Evolutionary conservation across 1,140 invertebrate species (phyloP), one percentile per base, ranked within the genome.

Genomic region (Lucilia cuprina): DNA sequence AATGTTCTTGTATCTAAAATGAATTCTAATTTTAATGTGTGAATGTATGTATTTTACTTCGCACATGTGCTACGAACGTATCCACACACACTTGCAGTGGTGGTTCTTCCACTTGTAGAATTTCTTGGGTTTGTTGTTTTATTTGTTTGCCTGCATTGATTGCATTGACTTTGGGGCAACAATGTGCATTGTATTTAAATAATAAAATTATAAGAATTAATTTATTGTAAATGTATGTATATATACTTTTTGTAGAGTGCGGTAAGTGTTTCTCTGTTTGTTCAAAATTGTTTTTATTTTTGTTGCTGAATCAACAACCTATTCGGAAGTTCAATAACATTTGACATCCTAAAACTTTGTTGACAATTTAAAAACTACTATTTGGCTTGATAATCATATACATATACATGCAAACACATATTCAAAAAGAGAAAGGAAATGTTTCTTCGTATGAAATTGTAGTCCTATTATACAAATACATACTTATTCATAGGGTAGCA

Each of bases 311-410:
- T 14, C 34, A 49, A 74, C 82, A 74, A 74, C 70, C 70, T 74
- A 47, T 83, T 83, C 60, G 82, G 70, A 83, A 83, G 82, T 83
- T 83, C 82, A 83, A 83, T 83, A 83, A 74, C 70, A 83, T 49
- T 74, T 25, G 34, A 25, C 8, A 60, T 74, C 49, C 65, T n/a
- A 21, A 35, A 74, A 49, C 25, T 30, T 65, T 49, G 65, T 74
- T 47, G 34, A 41, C 82, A 34, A 19, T 83, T 41, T 49, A 49
- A 35, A 83, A 83, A 35, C 30, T 83, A 70, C 49, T 74, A 25
- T 74, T 74, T 49, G 65, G 34, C 21, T 5, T 49, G 30, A 74
- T 12, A 70, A 19, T 25, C 21, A 70, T 21, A 8, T 21, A 70
- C 25, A 30, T 19, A 70, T 21, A 70, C 19, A 70, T 21, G 21